Evolutionary conservation across 2,797 vertebrate species (phyloP).

Genomic region (Pseudochirops corinnae): DNA sequence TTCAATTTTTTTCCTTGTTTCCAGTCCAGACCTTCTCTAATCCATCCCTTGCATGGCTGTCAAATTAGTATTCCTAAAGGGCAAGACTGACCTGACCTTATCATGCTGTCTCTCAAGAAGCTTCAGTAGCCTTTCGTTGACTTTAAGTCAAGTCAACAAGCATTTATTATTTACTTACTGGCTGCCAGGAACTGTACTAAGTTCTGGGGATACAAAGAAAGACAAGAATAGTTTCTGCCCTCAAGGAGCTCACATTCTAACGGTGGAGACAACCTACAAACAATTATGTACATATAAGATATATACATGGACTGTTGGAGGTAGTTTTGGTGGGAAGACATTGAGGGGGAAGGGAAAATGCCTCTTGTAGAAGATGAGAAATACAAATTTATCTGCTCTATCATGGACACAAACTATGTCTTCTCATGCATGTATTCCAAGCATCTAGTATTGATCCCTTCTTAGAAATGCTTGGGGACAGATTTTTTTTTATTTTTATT

Average conservation of each 20-base stretch:
- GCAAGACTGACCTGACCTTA: neutral
- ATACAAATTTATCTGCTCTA: neutral
- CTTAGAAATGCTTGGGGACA: neutral
- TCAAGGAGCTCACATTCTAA: neutral
- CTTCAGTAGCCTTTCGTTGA: neutral
- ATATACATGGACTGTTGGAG: neutral
- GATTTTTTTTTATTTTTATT: too few relatives aligned
- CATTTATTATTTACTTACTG: neutral
- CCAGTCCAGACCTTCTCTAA: neutral
- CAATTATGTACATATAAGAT: neutral
- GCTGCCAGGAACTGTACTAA: neutral
- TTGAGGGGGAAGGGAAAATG: neutral
- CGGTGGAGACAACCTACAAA: neutral
- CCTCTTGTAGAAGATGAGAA: neutral
- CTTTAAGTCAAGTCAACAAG: neutral
- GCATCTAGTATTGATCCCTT: neutral
- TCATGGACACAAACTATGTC: neutral
- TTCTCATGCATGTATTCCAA: neutral
- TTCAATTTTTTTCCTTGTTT: neutral
- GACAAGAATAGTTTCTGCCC: neutral
- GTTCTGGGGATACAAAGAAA: neutral
- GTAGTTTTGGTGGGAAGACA: neutral
- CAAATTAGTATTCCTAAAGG: neutral
- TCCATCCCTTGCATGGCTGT: neutral
- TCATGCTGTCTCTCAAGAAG: neutral